phyloP scores from a whole-genome alignment of 2,888 invertebrate genomes.

The Proisotoma minuta region DNA sequence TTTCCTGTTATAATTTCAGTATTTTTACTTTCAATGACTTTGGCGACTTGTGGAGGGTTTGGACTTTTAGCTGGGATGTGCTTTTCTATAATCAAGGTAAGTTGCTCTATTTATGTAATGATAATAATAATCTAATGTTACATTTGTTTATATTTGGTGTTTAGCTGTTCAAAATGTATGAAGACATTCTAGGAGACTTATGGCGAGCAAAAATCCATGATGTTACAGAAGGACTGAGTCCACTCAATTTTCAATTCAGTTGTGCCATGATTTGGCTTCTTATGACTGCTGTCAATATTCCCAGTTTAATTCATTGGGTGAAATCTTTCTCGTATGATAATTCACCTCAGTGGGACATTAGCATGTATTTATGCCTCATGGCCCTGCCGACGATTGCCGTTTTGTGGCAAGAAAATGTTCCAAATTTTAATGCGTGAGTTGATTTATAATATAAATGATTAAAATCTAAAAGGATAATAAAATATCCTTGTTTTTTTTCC shows the following conservation, averaged over 20 bases:
- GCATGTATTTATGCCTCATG: conserved; percentile 39
- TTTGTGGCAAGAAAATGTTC: conserved; percentile 65
- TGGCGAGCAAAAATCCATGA: conserved; percentile 50
- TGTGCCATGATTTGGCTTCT: conserved; percentile 65
- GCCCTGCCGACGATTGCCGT: conserved; percentile 53
- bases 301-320: conserved; percentile 72
- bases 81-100: conserved; percentile 63
- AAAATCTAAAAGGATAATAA: conserved; percentile 4
- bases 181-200: conserved; percentile 67
- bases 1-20: conserved; percentile 66
- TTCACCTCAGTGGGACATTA: conserved; percentile 41
- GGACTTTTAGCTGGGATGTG: conserved; percentile 62
- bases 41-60: conserved; percentile 69
- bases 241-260: conserved; percentile 64
- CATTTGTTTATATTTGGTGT: conserved; percentile 11
- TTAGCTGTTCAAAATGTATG: conserved; percentile 62
- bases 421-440: conserved; percentile 62
- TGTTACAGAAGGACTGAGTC: conserved; percentile 31
- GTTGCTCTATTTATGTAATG: background rate
- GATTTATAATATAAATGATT: background rate
- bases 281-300: conserved; percentile 64
- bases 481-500: background rate
- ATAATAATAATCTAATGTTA: background rate
- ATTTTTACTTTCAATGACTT: conserved; percentile 60
- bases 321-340: conserved; percentile 67